Percentiles rank a stretch among this genome's conserved stretches.
Conservation (phyloP, 2,113 vertebrate genomes). For the Actinemys pallida region DNA sequence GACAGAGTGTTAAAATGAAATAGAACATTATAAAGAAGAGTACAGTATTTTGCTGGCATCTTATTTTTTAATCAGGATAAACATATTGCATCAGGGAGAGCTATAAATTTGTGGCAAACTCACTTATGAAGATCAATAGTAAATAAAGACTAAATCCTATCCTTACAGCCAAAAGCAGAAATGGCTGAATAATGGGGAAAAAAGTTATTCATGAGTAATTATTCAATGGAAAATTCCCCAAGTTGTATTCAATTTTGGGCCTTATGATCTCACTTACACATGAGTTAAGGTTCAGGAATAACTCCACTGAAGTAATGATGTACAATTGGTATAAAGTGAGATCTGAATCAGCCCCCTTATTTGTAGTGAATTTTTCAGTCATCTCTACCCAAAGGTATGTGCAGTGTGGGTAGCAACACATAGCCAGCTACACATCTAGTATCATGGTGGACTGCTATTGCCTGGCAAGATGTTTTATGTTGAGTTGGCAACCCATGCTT, state of each 20-base stretch:
- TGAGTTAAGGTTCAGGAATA: background rate
- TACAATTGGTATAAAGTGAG: background rate
- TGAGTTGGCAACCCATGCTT: accelerated
- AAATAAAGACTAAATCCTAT: background rate
- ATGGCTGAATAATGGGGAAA: background rate
- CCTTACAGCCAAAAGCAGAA: background rate
- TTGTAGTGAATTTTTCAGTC: background rate
- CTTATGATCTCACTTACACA: background rate
- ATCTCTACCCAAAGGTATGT: background rate
- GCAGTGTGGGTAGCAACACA: background rate
- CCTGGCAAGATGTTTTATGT: accelerated
- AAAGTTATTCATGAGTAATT: accelerated
- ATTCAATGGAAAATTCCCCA: background rate
- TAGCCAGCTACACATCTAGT: background rate
- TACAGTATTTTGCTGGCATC: background rate
- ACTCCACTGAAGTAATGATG: background rate
- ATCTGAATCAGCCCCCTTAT: background rate
- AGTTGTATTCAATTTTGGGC: background rate
- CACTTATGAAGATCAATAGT: background rate
- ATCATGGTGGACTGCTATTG: no score
- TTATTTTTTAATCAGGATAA: conserved; percentile 31
- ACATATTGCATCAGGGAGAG: background rate
- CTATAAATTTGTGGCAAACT: background rate
- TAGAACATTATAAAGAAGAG: background rate
- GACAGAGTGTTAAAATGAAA: conserved; percentile 4